Evolutionary conservation across 2,113 vertebrate genomes (phyloP).

Genomic region (Mirounga angustirostris): DNA sequence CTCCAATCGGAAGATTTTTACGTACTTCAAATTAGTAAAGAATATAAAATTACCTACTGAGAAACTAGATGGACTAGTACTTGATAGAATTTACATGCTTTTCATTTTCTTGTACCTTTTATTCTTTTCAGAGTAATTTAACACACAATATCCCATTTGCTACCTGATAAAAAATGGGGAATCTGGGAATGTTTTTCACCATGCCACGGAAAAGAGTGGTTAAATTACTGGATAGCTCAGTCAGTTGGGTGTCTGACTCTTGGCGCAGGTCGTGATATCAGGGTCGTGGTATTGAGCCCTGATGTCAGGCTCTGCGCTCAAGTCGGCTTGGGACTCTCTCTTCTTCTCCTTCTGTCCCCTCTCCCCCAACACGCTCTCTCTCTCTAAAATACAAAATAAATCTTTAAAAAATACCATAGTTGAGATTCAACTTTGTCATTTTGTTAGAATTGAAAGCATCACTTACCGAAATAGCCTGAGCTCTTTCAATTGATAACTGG

Average conservation of each 20-base stretch:
- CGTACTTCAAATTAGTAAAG: background rate
- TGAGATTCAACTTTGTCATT: background rate
- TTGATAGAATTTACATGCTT: background rate
- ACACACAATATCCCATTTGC: background rate
- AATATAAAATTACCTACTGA: background rate
- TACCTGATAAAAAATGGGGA: background rate
- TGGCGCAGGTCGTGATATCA: background rate
- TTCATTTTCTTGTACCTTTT: background rate
- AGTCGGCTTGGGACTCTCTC: background rate
- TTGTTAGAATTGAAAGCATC: background rate
- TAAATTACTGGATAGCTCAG: background rate
- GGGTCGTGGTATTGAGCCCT: background rate
- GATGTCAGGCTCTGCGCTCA: background rate
- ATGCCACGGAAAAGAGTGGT: background rate
- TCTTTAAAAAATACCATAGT: background rate
- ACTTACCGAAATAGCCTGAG: background rate
- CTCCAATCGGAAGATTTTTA: background rate
- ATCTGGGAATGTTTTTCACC: background rate
- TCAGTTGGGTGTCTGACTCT: background rate
- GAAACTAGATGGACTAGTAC: background rate
- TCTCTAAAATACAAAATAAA: background rate
- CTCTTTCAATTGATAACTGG: background rate
- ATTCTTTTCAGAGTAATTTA: background rate
- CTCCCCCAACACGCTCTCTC: accelerated
- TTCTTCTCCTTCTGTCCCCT: background rate